These are phyloP conservation scores for Erebia aethiops DNA, from an alignment of 2,888 invertebrate species.

Conservation along the genomic window DNA sequence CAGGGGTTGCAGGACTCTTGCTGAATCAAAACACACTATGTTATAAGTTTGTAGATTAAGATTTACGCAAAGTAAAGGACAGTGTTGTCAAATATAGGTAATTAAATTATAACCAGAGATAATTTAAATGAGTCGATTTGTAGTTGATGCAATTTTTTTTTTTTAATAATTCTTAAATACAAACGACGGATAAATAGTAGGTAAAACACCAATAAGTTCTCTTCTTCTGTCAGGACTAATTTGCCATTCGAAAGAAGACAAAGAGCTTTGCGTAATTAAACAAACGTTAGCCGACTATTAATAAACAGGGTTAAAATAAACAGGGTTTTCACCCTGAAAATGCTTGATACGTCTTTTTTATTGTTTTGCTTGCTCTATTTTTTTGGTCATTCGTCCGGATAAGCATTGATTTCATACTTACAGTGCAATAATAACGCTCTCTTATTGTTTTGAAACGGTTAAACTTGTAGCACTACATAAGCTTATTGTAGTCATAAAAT, in stretches of 20 bases:
- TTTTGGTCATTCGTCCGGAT: no score
- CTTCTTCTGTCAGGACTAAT: no score
- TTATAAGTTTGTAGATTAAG: neutral
- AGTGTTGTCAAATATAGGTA: slow-evolving; percentile 6
- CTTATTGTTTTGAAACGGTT: neutral
- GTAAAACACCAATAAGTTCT: neutral
- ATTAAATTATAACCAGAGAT: slow-evolving; percentile 1
- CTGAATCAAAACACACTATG: slow-evolving; percentile 4
- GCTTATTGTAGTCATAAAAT: slow-evolving; percentile 6
- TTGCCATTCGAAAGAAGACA: no score
- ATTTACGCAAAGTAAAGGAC: neutral
- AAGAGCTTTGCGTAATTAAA: no score
- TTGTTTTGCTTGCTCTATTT: no score
- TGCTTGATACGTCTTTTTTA: no score
- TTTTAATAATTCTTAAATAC: neutral
- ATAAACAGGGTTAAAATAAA: no score
- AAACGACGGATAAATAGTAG: neutral
- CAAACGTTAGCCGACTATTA: no score
- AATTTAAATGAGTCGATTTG: slow-evolving; percentile 2
- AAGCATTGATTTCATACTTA: no score
- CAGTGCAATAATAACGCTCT: neutral
- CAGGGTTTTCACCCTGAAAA: no score
- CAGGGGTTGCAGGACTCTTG: neutral
- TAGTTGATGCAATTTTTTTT: neutral
- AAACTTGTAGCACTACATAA: slow-evolving; percentile 1